Conservation (phyloP, 1,140 invertebrate genomes). For the Limonius californicus region DNA sequence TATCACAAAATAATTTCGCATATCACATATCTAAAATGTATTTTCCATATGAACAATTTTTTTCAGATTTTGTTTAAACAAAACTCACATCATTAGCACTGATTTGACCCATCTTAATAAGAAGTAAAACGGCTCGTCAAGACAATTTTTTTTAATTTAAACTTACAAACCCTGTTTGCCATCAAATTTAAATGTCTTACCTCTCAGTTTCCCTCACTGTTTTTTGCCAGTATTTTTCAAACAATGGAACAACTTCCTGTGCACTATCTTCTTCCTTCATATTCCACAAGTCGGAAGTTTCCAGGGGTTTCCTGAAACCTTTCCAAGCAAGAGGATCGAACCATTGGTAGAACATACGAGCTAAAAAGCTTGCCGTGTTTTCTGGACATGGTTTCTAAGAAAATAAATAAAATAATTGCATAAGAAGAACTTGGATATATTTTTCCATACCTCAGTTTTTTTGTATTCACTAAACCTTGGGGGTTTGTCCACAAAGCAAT, state of each 20-base stretch:
- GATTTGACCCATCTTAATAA: too few species aligned
- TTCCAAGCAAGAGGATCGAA: constrained; percentile 80
- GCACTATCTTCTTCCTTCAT: constrained; percentile 83
- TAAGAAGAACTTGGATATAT: too few species aligned
- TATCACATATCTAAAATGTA: too few species aligned
- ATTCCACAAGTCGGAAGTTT: constrained; percentile 82
- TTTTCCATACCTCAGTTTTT: constrained; percentile 62
- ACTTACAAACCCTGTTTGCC: too few species aligned
- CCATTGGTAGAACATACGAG: constrained; percentile 86
- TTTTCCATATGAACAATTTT: too few species aligned
- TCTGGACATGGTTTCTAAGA: constrained; percentile 87
- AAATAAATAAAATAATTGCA: too few species aligned
- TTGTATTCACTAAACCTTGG: constrained; percentile 67
- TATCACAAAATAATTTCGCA: too few species aligned
- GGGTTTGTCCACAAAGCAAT: constrained; percentile 75
- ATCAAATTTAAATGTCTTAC: constrained; percentile 39
- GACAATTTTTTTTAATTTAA: too few species aligned
- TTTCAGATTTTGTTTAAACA: too few species aligned
- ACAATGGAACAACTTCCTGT: constrained; percentile 72
- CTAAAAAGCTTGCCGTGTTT: constrained; percentile 80
- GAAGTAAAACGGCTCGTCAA: too few species aligned
- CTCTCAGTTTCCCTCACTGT: constrained; percentile 55
- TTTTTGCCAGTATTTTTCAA: constrained; percentile 81
- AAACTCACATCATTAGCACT: too few species aligned
- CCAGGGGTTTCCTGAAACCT: constrained; percentile 80